Evolutionary conservation across 2,113 vertebrate genomes (phyloP), one percentile per base, ranked within the genome.

Genomic region (Patagioenas fasciata): DNA sequence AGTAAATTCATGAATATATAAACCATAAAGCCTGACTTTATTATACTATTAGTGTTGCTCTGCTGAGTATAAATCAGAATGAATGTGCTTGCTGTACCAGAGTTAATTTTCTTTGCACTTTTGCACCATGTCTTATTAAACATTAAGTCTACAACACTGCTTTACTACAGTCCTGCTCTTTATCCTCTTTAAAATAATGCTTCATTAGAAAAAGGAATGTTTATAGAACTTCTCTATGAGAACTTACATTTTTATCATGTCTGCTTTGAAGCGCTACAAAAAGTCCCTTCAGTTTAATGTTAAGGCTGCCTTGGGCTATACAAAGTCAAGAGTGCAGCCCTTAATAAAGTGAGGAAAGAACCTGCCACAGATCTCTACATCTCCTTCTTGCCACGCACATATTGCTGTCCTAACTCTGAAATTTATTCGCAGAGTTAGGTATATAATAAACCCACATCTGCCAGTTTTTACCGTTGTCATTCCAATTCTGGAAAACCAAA

Each of bases 321-420:
- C 8, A n/a, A 32, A 61, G 1, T 48, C 53, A 54, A 32, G 4
- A 60, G 0, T 29, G 10, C 15, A 78, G 9, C 5, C 10, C 13
- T 44, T 58, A 62, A 74, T 16, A 62, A 85, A 53, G 17, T 3
- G 3, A 81, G 24, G 14, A 65, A 86, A 62, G 24, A 58, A 18
- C 5, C 19, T 53, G 14, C 6, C 13, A 13, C 40, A 81, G 16
- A 29, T 10, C 8, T 84, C 19, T 50, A 2, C 5, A 3, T 66
- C 15, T 58, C 16, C 6, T 48, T 28, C 7, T n/a, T 23, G 3
- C 2, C 6, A 81, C 4, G 2, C 29, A 19, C 2, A 4, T 67
- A 32, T 5, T 79, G 79, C 77, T 61, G 8, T 34, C 73, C 15
- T 77, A 77, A 65, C 6, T 71, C 21, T 44, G 24, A 85, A 88